Evolutionary conservation across 2,797 vertebrate genomes (phyloP).

Genomic region (Coendou prehensilis): DNA sequence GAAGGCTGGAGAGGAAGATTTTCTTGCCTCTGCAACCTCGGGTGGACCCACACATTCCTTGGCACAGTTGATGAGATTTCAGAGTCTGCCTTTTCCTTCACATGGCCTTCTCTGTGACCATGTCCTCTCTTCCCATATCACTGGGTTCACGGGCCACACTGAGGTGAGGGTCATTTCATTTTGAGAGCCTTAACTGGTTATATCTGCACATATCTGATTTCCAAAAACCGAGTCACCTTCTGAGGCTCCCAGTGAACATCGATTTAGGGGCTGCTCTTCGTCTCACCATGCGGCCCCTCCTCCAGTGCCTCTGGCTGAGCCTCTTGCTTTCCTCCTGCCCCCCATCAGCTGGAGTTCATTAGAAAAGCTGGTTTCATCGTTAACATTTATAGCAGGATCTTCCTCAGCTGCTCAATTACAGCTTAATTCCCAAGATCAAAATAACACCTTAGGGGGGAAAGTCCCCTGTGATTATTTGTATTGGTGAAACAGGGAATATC

Average conservation of each 20-base stretch:
- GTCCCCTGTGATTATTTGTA: constrained; percentile 76
- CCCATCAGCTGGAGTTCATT: constrained; percentile 73
- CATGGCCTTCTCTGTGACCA: not conserved
- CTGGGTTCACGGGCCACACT: not conserved
- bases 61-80: not conserved
- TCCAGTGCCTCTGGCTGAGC: not conserved
- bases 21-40: not conserved
- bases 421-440: constrained; percentile 81
- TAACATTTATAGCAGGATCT: constrained; percentile 75
- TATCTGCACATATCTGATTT: not conserved
- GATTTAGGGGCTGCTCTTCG: not conserved
- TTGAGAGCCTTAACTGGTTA: not conserved
- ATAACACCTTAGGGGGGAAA: constrained; percentile 71
- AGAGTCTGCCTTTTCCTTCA: not conserved
- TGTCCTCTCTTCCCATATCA: not conserved
- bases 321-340: not conserved
- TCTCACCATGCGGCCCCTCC: too few relatives aligned
- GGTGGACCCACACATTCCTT: not conserved
- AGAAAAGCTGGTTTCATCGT: constrained; percentile 64
- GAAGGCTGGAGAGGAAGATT: not conserved
- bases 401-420: constrained; percentile 80
- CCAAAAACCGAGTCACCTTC: not conserved
- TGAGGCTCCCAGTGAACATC: not conserved
- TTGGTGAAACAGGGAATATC: constrained; percentile 70
- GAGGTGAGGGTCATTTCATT: not conserved